Base-by-base conservation (phyloP, 2,888 invertebrate genomes). In the Oligia strigilis region DNA sequence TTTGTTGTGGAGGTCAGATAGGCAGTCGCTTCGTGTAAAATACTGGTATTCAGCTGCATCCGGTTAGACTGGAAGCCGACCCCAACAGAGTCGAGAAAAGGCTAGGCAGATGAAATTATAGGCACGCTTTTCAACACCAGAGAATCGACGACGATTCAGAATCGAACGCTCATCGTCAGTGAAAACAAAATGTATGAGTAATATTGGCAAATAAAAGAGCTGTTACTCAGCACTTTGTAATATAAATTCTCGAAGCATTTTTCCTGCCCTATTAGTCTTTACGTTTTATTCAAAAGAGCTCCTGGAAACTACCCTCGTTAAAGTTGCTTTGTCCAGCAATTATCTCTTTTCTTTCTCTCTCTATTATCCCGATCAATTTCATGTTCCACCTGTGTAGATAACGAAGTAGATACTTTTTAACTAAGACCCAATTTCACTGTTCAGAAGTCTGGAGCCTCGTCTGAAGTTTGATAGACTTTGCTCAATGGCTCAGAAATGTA, bases 391-490 rank as follows among this genome's bases (percentile, higher is more conserved):
- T 82, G 60, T 71, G 29, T 36, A 49, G 55, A n/a, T 8, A 46
- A 11, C 13, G 5, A 36, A 55, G n/a, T 43, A 58, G 49, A 72
- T 65, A 17, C 23, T 36, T 62, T 70, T 65, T 52, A 75, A 55
- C 29, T 78, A 72, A 78, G 69, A 76, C 36, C 76, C 69, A 84
- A 87, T 86, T 86, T 81, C 75, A 69, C 81, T 74, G 72, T 87
- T 84, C 65, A 78, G 36, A n/a, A 75, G 62, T 49, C 58, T 49
- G 55, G 13, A 46, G 13, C 11, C 17, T 40, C 23, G 29, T 72
- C 52, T 19, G 29, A 74, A 81, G 62, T 66, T 72, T 55, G 66
- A 75, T 78, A 43, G 71, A n/a, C n/a, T 75, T 58, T 79, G 84
- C 13, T 78, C 74, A 87, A 81, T 70, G 72, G n/a, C 3, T 60